phyloP scores from a whole-genome alignment of 2,888 invertebrate genomes.

The Drosophila subsilvestris region DNA sequence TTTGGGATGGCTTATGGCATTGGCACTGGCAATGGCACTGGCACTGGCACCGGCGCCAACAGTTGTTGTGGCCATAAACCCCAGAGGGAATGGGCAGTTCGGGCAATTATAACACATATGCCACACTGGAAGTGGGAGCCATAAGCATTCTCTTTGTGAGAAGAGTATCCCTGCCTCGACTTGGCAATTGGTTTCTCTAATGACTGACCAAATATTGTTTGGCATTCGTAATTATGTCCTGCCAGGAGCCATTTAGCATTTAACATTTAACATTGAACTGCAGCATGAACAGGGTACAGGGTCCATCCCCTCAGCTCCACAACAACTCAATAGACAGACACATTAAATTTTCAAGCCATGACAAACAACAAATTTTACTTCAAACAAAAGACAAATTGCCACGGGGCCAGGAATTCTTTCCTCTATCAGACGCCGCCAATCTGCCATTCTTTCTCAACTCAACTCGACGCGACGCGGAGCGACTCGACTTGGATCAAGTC shows the following conservation, averaged over 20 bases:
- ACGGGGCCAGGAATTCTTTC: slow-evolving; percentile 48
- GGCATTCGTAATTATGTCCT: slow-evolving; percentile 63
- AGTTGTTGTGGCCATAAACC: slow-evolving; percentile 48
- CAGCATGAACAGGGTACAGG: slow-evolving; percentile 1
- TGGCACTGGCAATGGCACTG: slow-evolving; percentile 43
- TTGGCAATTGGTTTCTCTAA: slow-evolving; percentile 27
- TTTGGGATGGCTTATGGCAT: slow-evolving; percentile 74
- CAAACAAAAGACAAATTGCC: slow-evolving; percentile 79
- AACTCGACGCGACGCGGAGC: slow-evolving; percentile 44
- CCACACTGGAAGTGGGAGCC: slow-evolving; percentile 13
- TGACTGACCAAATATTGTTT: slow-evolving; percentile 56
- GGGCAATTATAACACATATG: slow-evolving; percentile 11
- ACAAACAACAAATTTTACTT: slow-evolving; percentile 78
- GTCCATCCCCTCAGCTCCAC: neutral
- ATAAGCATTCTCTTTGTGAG: neutral
- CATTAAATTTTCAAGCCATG: slow-evolving; percentile 64
- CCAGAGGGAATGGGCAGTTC: slow-evolving; percentile 2
- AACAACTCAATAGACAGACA: slow-evolving; percentile 30
- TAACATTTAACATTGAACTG: slow-evolving; percentile 17
- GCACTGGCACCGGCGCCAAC: slow-evolving; percentile 50
- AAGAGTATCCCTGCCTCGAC: slow-evolving; percentile 13
- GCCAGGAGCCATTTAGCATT: slow-evolving; percentile 44
- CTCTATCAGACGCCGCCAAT: slow-evolving; percentile 58
- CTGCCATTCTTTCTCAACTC: slow-evolving; percentile 24
- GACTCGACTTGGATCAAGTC: slow-evolving; percentile 39